Evolutionary conservation across 2,888 invertebrate genomes (phyloP).

Genomic region (Eugnorisma glareosa): DNA sequence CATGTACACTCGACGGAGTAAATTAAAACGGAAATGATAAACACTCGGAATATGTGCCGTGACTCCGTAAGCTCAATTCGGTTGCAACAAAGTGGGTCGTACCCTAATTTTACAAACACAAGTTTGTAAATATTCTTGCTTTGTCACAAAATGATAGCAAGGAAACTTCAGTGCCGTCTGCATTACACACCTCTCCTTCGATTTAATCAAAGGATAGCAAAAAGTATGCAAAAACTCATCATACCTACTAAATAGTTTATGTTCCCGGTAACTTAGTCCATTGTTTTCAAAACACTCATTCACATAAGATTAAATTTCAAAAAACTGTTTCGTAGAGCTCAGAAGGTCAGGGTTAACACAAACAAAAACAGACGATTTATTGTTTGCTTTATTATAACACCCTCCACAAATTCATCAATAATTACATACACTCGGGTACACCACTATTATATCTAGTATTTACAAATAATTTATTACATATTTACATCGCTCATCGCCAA

Average conservation of each 20-base stretch:
- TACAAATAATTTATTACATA: slow-evolving; percentile 80
- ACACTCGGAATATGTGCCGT: slow-evolving; percentile 33
- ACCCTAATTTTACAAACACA: slow-evolving; percentile 33
- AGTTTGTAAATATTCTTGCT: background rate
- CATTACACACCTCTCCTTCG: background rate
- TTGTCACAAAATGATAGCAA: background rate
- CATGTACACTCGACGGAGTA: background rate
- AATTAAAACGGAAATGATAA: slow-evolving; percentile 52
- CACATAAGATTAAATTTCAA: background rate
- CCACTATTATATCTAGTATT: slow-evolving; percentile 81
- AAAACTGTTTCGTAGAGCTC: slow-evolving; percentile 15
- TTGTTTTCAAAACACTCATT: slow-evolving; percentile 10
- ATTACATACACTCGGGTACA: slow-evolving; percentile 86
- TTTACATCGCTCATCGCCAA: slow-evolving; percentile 75
- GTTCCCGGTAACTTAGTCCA: background rate
- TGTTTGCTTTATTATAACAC: slow-evolving; percentile 90
- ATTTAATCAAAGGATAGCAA: background rate
- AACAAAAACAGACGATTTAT: slow-evolving; percentile 74
- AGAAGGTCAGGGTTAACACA: slow-evolving; percentile 47
- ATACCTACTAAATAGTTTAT: background rate
- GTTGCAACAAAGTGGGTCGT: slow-evolving; percentile 16
- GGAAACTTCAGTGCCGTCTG: background rate
- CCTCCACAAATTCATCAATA: slow-evolving; percentile 84
- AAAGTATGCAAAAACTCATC: background rate
- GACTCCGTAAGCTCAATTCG: slow-evolving; percentile 14